Percentiles rank a stretch among this genome's conserved stretches.
Evolutionary conservation across 2,888 invertebrate genomes (phyloP).

Genomic region (Buathra laborator): DNA sequence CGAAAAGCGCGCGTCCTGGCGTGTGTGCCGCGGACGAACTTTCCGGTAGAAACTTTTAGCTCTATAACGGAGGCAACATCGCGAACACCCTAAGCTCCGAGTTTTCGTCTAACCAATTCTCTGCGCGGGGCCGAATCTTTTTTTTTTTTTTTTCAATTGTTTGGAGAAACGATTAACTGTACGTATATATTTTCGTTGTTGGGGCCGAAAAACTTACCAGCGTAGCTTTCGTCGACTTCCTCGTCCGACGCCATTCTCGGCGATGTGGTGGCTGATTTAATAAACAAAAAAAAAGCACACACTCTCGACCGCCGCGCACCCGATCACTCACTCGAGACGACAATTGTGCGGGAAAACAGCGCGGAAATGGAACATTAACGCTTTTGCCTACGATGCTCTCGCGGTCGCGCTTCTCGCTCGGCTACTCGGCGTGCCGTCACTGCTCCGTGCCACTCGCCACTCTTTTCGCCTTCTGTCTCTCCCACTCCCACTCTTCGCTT

Average conservation of each 20-base stretch:
- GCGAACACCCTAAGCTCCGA: background rate
- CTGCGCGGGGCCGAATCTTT: conserved; percentile 8
- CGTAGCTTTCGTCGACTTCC: conserved; percentile 94
- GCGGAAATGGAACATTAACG: conserved; percentile 77
- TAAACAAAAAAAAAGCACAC: conserved; percentile 29
- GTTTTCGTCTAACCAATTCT: too few relatives aligned
- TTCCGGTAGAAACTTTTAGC: conserved; percentile 70
- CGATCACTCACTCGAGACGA: conserved; percentile 55
- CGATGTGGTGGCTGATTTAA: conserved; percentile 44
- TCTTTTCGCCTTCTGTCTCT: conserved; percentile 48
- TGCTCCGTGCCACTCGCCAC: conserved; percentile 57
- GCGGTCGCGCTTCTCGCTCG: conserved; percentile 64
- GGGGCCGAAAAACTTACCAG: conserved; percentile 88
- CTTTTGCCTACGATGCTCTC: conserved; percentile 70
- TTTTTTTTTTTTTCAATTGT: conserved; percentile 4
- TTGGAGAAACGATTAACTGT: background rate
- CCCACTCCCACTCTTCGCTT: conserved; percentile 54
- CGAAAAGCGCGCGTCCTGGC: conserved; percentile 83
- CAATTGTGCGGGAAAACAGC: conserved; percentile 70
- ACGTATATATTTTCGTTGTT: conserved; percentile 58
- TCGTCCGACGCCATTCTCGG: conserved; percentile 93
- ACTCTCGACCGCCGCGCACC: background rate
- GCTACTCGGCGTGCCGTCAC: conserved; percentile 76
- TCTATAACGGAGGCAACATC: conserved; percentile 23
- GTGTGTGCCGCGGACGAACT: conserved; percentile 57